Base-by-base conservation (phyloP, 2,888 invertebrate species). In the Linyphia triangularis region DNA sequence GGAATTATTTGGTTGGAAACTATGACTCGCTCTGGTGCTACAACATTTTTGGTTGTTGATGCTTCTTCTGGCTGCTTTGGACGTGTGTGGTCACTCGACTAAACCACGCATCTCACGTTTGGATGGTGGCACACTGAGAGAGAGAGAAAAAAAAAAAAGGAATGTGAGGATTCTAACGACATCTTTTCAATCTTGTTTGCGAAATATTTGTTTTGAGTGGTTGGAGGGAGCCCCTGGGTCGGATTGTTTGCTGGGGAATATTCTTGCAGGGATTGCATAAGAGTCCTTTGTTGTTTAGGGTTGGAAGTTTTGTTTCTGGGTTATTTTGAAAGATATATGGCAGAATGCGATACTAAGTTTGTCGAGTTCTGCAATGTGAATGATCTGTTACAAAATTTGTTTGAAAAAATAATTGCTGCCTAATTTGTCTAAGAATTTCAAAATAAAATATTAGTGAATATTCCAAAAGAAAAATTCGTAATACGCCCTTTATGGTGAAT, bases 1-100 rank as follows among this genome's bases (percentile, higher is more conserved):
- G 75, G 84, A 85, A 77, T 85, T 85, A 85, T 85, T 85, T 85
- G 37, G 59, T 67, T n/a, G 77, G 77, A 67, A 85, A 51, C 69
- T 81, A 81, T 81, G 81, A 81, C 33, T 59, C 61, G 33, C 24
- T 26, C 57, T 9, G 51, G 33, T 37, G 26, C 73, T 37, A 57
- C 75, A 22, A 40, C 63, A 65, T 30, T 79, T 43, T 67, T 51
- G 43, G 5, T 33, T 33, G 33, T 33, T 33, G 33, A 33, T 33
- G 33, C 5, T 33, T 33, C 5, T 33, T 33, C 33, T 33, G 33
- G 5, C 9, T 9, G 5, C 5, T 4, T 65, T 63, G 37, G 26
- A 63, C 33, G 2, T 61, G 61, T 77, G 77, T 77, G 77, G 77
- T 63, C 77, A 77, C 24, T 61, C 13, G n/a, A 33, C 67, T 33